Base-by-base conservation (phyloP, 1,140 invertebrate genomes). In the Dryas iulia region DNA sequence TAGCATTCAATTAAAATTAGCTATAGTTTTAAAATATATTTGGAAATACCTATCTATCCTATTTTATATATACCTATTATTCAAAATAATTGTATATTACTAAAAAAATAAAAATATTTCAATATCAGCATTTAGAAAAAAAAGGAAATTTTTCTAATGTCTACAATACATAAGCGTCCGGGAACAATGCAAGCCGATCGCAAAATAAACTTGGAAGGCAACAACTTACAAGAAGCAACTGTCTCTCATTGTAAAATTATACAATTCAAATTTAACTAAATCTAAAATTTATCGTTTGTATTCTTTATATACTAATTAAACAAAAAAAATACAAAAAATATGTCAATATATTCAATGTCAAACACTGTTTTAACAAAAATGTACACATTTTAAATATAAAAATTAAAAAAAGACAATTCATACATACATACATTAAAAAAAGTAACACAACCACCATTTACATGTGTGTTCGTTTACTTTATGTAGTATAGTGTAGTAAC, bases 1-100 rank as follows among this genome's bases (percentile, higher is more conserved):
- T 74, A 71, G 72, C 72, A 71, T 74, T 70, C 61, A n/a, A 68
- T 63, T 71, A 71, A 35, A 54, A 66, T 74, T 74, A 74, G 61
- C 54, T n/a, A 39, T 26, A 69, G 0, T 54, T 54, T 33, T 14
- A 31, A 69, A 73, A 53, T 67, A 59, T 69, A 26, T 52, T 30
- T 59, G 18, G 14, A 10, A 47, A 11, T 11, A 47, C 8, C 39
- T 47, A 47, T 47, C 14, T 21, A 47, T 21, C 1, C 7, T 47
- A 47, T 47, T 18, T 18, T 31, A 31, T 31, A 8, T 31, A 31
- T 31, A 10, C 30, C 30, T 47, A 14, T 8, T 18, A 18, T 21
- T 21, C 0, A 21, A 39, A 39, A 47, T 47, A 47, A 8, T 21
- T 21, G 2, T 2, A 47, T 47, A 47, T 47, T 39, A n/a, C 33